Evolutionary conservation across 2,888 invertebrate species (phyloP).

Genomic region (Amblyteles armatorius): DNA sequence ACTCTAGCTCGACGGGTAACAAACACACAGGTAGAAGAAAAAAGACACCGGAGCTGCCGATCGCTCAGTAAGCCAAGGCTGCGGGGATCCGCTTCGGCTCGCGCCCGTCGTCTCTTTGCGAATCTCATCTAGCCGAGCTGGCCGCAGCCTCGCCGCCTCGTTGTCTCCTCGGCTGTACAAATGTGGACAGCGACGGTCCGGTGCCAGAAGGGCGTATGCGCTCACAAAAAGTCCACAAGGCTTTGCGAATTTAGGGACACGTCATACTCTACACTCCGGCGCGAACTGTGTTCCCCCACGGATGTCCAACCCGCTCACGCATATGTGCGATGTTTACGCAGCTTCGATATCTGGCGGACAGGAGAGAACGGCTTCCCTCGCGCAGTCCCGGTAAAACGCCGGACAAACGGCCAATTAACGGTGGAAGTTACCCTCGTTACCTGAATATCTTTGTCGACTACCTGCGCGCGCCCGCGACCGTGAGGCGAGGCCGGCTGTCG

Average conservation of each 20-base stretch:
- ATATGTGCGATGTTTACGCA: not conserved
- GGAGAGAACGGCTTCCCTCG: not conserved
- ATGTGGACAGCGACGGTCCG: no score
- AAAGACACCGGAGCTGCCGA: conserved; percentile 43
- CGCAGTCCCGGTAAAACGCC: not conserved
- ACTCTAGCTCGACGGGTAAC: conserved; percentile 18
- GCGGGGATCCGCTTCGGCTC: conserved; percentile 51
- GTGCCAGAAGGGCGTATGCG: no score
- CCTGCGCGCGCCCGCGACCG: not conserved
- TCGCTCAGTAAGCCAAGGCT: conserved; percentile 68
- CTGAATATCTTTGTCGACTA: conserved; percentile 20
- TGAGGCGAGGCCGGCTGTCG: not conserved
- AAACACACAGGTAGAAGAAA: conserved; percentile 21
- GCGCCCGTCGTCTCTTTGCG: conserved; percentile 1
- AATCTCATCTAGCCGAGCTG: conserved; percentile 11
- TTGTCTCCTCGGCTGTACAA: not conserved
- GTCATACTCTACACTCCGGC: not conserved
- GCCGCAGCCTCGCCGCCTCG: conserved; percentile 10
- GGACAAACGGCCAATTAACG: conserved; percentile 36
- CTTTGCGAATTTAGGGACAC: not conserved
- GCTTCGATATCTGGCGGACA: not conserved
- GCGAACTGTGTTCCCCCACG: not conserved
- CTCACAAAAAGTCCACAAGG: no score
- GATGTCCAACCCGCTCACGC: not conserved
- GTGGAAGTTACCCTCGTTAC: not conserved